phyloP scores from a whole-genome alignment of 2,888 invertebrate species.

The Cosmia trapezina region DNA sequence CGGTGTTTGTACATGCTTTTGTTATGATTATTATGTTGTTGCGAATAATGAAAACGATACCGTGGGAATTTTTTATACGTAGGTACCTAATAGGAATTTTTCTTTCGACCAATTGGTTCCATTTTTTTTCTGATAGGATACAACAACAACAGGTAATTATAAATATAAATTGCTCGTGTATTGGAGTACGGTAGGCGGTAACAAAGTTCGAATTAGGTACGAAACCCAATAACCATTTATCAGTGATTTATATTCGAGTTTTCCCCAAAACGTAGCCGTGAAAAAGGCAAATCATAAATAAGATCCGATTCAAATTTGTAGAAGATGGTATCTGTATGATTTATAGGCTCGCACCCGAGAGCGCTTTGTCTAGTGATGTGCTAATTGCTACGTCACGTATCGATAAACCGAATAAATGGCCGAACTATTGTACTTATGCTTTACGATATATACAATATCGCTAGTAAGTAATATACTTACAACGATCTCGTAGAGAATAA shows the following conservation, averaged over 20 bases:
- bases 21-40: constrained; percentile 90
- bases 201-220: constrained; percentile 83
- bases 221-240: constrained; percentile 86
- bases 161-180: constrained; percentile 65
- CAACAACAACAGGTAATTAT: constrained; percentile 47
- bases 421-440: constrained; percentile 66
- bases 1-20: constrained; percentile 89
- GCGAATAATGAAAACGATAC: constrained; percentile 81
- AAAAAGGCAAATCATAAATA: constrained; percentile 91
- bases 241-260: constrained; percentile 88
- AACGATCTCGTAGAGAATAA: constrained; percentile 34
- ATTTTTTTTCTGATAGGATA: constrained; percentile 69
- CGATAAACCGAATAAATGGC: constrained; percentile 77
- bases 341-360: constrained; percentile 89
- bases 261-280: constrained; percentile 89
- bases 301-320: constrained; percentile 91
- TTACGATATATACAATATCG: constrained; percentile 64
- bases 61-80: constrained; percentile 77
- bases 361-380: constrained; percentile 88
- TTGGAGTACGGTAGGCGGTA: constrained; percentile 70
- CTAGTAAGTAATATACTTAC: constrained; percentile 35
- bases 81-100: constrained; percentile 56
- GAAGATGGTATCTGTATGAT: constrained; percentile 90
- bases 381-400: constrained; percentile 85
- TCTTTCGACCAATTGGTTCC: constrained; percentile 65